Evolutionary conservation across 2,888 invertebrate species (phyloP), one percentile per base, ranked within the genome.

Genomic region (Xestia sexstrigata): DNA sequence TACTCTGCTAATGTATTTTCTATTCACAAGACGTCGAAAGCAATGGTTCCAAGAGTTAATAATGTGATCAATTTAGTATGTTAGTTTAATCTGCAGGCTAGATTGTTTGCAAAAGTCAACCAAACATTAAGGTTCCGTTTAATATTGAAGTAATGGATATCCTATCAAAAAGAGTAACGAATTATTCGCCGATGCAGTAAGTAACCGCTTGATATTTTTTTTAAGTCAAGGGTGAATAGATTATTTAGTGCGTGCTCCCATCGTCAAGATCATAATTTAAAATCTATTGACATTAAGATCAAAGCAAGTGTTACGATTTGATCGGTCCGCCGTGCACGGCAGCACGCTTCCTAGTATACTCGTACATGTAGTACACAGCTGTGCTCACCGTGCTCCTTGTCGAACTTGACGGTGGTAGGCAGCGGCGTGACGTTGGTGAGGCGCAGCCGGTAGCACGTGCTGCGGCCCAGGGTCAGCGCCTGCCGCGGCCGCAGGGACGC

Each of bases 381-480:
- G 23, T 42, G 4, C 74, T 69, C 6, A 94, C 95, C 93, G n/a
- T 90, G 74, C 4, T 91, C 85, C 0, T 84, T 81, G 20, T 93
- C 92, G 93, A 95, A 96, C n/a, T 42, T 70, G 26, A 95, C 88
- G 4, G 84, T 78, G 20, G 94, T 94, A 6, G 91, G 87, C 15
- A 94, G 79, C 0, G 96, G 94, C 39, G 95, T 95, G 74, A 91
- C 76, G 91, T 96, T 96, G 75, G 89, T 87, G 80, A 94, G 58
- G 4, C 83, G 88, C 75, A 95, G 88, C 2, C 89, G 84, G 87
- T 90, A 94, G 89, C 94, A 92, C 4, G 91, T 66, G 67, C 88
- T 83, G 0, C 87, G 87, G 2, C 90, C 91, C 2, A 87, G 78
- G 3, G 79, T 17, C 23, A 95, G 91, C 70, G 93, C 88, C 1